Evolutionary conservation across 2,888 invertebrate species (phyloP).

Genomic region (Lampropteryx suffumata): DNA sequence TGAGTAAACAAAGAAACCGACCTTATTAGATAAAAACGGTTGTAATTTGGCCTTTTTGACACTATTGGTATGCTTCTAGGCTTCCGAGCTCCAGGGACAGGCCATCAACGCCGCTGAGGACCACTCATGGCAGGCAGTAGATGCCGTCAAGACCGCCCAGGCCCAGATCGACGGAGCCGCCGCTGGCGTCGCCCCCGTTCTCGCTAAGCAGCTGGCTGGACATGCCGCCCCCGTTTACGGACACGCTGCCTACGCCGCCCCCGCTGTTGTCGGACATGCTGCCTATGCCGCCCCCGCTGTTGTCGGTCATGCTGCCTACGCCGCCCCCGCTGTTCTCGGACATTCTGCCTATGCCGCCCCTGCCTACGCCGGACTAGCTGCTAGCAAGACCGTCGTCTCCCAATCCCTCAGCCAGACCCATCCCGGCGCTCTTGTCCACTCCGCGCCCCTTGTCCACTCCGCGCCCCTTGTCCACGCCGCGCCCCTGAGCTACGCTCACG

Average conservation of each 20-base stretch:
- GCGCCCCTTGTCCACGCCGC: slow-evolving; percentile 37
- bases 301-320: slow-evolving; percentile 43
- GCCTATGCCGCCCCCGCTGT: slow-evolving; percentile 39
- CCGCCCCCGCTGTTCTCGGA: slow-evolving; percentile 32
- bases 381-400: slow-evolving; percentile 49
- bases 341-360: slow-evolving; percentile 41
- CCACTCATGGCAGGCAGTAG: slow-evolving; percentile 75
- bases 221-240: slow-evolving; percentile 47
- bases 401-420: slow-evolving; percentile 47
- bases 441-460: slow-evolving; percentile 45
- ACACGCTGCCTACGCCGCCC: slow-evolving; percentile 36
- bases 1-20: too few species aligned
- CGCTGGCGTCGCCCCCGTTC: slow-evolving; percentile 71
- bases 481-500: slow-evolving; percentile 38
- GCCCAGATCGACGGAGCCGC: slow-evolving; percentile 75
- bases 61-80: slow-evolving; percentile 25
- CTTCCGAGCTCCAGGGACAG: slow-evolving; percentile 70
- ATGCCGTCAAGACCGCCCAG: slow-evolving; percentile 71
- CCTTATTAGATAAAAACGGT: too few species aligned
- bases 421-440: slow-evolving; percentile 52
- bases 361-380: slow-evolving; percentile 38
- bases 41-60: too few species aligned
- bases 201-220: slow-evolving; percentile 73
- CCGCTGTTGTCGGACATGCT: slow-evolving; percentile 37
- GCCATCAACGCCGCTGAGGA: slow-evolving; percentile 77